Conservation (phyloP, 2,888 invertebrate genomes). For the Corythucha ciliata region DNA sequence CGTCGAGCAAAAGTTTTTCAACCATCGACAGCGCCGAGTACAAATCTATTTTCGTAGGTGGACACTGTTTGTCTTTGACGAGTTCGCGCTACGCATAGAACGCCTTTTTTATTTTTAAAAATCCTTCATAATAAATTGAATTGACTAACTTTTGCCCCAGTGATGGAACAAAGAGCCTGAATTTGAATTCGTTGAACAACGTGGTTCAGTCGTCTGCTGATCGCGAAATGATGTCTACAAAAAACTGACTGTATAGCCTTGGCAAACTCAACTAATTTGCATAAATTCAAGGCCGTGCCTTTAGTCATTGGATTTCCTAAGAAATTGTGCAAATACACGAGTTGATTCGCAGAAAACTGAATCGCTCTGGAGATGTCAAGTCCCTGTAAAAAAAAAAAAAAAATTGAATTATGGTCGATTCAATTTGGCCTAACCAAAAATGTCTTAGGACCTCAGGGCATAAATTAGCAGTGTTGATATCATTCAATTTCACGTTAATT, state of each 20-base stretch:
- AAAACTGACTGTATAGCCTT: conserved; percentile 66
- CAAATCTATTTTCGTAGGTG: conserved; percentile 57
- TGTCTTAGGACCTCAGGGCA: conserved; percentile 51
- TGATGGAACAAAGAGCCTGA: conserved; percentile 58
- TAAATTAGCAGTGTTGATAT: conserved; percentile 47
- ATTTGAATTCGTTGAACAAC: conserved; percentile 71
- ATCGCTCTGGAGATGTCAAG: conserved; percentile 59
- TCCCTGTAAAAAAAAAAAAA: conserved; percentile 45
- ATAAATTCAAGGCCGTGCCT: conserved; percentile 61
- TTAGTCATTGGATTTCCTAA: conserved; percentile 69
- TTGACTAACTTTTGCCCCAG: conserved; percentile 53
- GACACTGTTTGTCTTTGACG: conserved; percentile 49
- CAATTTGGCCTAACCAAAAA: too few relatives aligned
- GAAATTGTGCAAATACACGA: conserved; percentile 60
- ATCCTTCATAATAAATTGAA: too few relatives aligned
- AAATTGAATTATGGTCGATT: too few relatives aligned
- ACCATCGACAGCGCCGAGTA: conserved; percentile 66
- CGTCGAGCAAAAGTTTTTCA: conserved; percentile 56
- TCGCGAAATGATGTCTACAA: conserved; percentile 55
- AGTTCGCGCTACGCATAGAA: conserved; percentile 15
- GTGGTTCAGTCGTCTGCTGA: conserved; percentile 64
- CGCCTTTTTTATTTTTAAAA: neutral
- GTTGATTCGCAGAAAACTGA: conserved; percentile 48
- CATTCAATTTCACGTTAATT: conserved; percentile 46
- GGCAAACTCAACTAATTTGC: conserved; percentile 69